Base-by-base conservation (phyloP, 2,888 invertebrate genomes). In the Gisinianus flammeolus region DNA sequence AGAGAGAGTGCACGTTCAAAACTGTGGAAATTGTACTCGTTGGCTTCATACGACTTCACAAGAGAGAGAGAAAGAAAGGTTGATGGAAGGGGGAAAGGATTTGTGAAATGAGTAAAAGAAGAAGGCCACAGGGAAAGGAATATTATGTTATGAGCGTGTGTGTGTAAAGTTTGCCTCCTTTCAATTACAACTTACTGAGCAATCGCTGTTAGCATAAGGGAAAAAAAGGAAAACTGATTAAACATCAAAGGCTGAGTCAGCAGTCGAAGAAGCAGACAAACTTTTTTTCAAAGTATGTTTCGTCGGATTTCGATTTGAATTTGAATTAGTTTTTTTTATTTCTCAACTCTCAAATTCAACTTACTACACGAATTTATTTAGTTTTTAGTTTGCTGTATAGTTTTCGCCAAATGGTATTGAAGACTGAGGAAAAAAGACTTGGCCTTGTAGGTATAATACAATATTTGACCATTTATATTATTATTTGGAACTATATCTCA, bases 211-310 rank as follows among this genome's bases (percentile, higher is more conserved):
- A 26, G 62, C 67, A 33, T 67, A 67, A n/a, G 35, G 72, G 10
- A 33, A 54, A 33, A 28, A 58, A 62, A 62, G 56, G 35, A 73
- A 73, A 73, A 73, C 73, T 73, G 73, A 73, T 73, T 73, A 73
- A 62, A 73, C 73, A 73, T 73, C 73, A 73, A 73, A 73, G 35
- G 62, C 26, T 73, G 62, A 26, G n/a, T 26, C n/a, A 16, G 67
- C 4, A 31, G 22, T 12, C 16, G 22, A 24, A 58, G 58, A 10
- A 24, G 22, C 10, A 56, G n/a, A 56, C 10, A 56, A 35, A 5
- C 35, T 35, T 44, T 44, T 44, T 44, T 58, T 19, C 58, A 58
- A 26, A 56, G 2, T 4, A 44, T 1, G 22, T 64, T 56, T 56
- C 56, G 4, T 22, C 31, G 16, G 22, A 33, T 54, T 28, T 70